These are phyloP conservation scores for Dolichoris vasculosae DNA, from an alignment of 1,140 invertebrate genomes.

Conservation along the genomic window DNA sequence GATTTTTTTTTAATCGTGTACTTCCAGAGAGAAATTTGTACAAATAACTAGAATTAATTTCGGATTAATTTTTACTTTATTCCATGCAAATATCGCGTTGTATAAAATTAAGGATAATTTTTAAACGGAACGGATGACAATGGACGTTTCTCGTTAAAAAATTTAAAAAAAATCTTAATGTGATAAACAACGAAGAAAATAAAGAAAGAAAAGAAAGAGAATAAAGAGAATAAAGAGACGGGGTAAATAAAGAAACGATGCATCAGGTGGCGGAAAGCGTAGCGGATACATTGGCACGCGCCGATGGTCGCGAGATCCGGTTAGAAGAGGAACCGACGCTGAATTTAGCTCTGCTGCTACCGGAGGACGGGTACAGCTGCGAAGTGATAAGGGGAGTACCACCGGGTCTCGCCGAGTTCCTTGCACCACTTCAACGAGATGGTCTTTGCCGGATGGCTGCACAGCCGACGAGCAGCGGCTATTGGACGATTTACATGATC, in stretches of 20 bases:
- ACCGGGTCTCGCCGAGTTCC: constrained; percentile 92
- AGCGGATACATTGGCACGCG: constrained; percentile 91
- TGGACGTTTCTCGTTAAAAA: no score
- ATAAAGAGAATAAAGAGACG: background rate
- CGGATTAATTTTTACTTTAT: no score
- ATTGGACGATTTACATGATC: constrained; percentile 96
- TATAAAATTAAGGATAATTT: no score
- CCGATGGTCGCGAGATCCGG: constrained; percentile 90
- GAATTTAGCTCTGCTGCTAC: constrained; percentile 92
- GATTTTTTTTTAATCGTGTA: no score
- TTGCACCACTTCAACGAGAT: constrained; percentile 89
- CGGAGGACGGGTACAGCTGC: constrained; percentile 98
- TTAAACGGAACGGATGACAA: no score
- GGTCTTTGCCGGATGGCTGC: constrained; percentile 91
- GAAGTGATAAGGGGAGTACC: constrained; percentile 95
- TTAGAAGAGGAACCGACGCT: constrained; percentile 91
- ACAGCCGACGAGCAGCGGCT: constrained; percentile 91
- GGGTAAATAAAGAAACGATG: background rate
- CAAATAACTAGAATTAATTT: no score
- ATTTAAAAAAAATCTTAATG: no score
- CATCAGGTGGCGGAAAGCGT: constrained; percentile 89
- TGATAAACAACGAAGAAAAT: no score
- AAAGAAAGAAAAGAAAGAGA: no score
- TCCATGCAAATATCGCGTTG: no score
- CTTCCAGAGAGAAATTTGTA: no score